Evolutionary conservation across 2,797 vertebrate species (phyloP).

Genomic region (Anguilla obscura): DNA sequence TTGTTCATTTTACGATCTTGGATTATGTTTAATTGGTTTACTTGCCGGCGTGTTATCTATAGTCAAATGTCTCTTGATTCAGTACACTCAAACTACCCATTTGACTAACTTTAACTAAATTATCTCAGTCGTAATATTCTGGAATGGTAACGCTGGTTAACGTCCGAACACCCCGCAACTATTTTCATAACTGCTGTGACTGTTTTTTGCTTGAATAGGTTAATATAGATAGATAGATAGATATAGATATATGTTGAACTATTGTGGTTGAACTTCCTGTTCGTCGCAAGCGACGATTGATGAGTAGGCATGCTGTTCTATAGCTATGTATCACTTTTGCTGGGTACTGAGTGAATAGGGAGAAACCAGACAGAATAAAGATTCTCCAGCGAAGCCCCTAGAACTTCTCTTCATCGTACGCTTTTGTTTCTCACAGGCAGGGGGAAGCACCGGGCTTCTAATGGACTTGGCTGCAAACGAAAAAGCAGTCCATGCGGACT

Average conservation of each 20-base stretch:
- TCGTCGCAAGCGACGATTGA: neutral
- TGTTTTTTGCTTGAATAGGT: neutral
- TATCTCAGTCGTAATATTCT: neutral
- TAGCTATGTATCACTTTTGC: neutral
- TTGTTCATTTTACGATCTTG: neutral
- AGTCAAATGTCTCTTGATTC: neutral
- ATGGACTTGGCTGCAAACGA: constrained; percentile 87
- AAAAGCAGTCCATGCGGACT: constrained; percentile 94
- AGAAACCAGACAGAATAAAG: neutral
- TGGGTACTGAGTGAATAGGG: neutral
- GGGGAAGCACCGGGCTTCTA: constrained; percentile 76
- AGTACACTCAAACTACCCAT: neutral
- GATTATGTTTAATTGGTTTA: neutral
- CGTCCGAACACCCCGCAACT: neutral
- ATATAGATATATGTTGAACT: neutral
- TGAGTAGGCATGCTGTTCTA: neutral
- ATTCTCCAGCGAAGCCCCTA: neutral
- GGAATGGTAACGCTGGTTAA: neutral
- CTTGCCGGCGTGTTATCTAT: neutral
- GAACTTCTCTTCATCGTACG: neutral
- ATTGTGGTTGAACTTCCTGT: neutral
- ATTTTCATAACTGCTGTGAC: neutral
- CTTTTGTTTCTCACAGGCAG: constrained; percentile 67
- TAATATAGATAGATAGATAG: neutral
- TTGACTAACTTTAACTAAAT: neutral